Percentiles rank a stretch among this genome's conserved stretches.
phyloP scores from a whole-genome alignment of 2,113 vertebrate genomes.

The Chaenocephalus aceratus region DNA sequence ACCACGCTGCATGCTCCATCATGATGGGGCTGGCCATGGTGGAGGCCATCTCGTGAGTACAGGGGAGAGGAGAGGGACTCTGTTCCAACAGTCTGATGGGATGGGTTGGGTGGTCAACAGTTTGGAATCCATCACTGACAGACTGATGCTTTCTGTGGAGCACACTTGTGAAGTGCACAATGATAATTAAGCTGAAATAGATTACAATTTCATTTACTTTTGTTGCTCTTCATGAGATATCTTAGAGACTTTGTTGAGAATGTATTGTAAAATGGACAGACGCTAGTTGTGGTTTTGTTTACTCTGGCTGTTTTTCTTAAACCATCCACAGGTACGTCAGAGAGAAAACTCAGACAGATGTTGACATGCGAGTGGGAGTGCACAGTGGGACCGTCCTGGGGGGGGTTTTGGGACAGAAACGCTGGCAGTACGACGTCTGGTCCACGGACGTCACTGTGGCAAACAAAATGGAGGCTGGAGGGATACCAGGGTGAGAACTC shows the following conservation, averaged over 20 bases:
- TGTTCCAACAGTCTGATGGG: background rate
- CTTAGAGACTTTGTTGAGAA: background rate
- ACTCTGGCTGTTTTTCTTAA: background rate
- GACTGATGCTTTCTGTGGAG: conserved; percentile 29
- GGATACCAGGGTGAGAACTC: conserved; percentile 90
- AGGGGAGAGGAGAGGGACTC: background rate
- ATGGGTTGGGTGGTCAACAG: background rate
- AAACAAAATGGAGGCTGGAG: conserved; percentile 97
- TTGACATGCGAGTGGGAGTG: conserved; percentile 96
- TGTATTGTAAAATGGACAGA: background rate
- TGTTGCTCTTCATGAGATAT: background rate
- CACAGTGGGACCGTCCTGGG: conserved; percentile 95
- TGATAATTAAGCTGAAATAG: conserved; percentile 6
- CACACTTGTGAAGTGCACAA: conserved; percentile 13
- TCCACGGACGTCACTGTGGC: conserved; percentile 96
- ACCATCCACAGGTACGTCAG: conserved; percentile 87
- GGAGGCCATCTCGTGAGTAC: conserved; percentile 94
- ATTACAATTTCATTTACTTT: background rate
- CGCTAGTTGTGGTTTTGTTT: background rate
- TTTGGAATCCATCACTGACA: conserved; percentile 12
- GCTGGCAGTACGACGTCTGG: conserved; percentile 98
- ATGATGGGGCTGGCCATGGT: conserved; percentile 99
- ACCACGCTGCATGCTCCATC: conserved; percentile 94
- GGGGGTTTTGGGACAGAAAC: conserved; percentile 94
- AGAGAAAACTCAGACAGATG: conserved; percentile 93